Base-by-base conservation (phyloP, 2,888 invertebrate species). In the Cheiracanthium punctorium region DNA sequence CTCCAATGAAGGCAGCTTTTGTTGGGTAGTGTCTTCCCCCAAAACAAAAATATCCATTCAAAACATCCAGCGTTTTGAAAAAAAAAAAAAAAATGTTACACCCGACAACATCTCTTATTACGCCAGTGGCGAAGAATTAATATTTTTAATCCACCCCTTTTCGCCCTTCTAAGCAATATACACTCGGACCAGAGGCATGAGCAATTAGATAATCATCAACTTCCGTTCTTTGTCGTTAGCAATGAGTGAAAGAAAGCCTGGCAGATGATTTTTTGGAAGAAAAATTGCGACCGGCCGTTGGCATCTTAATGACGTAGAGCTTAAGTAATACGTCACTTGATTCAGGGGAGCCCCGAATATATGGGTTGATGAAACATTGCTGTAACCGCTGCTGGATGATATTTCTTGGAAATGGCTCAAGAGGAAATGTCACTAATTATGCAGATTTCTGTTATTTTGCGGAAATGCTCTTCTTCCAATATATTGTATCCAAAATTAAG, bases 141-240 rank as follows among this genome's bases (percentile, higher is more conserved):
- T 58, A 24, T 24, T 58, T 58, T 24, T 58, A n/a, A 58, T 12
- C 58, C 58, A 58, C 58, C 58, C 58, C 58, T 58, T 24, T 58
- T 58, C 58, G 4, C 58, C 10, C 37, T 37, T 37, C 10, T 58
- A 58, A 58, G 58, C 24, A 58, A 17, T 58, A 58, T 58, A 58
- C 58, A 24, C 58, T 17, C 58, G 58, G 24, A n/a, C 58, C 1
- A 24, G 24, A 58, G 24, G 58, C 24, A 24, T 7, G 33, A 48
- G 37, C 72, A 77, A 84, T 84, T 84, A 77, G 77, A 76, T 84
- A 70, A 84, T 84, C 67, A 65, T 67, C 77, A 67, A 72, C 72
- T 84, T 84, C 82, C 82, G 76, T 72, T 73, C 82, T 73, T 84
- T 84, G 82, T 84, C 65, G 8, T 29, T 33, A 71, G 32, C 67